phyloP scores from a whole-genome alignment of 2,797 vertebrate species.

The Pelochelys cantorii region DNA sequence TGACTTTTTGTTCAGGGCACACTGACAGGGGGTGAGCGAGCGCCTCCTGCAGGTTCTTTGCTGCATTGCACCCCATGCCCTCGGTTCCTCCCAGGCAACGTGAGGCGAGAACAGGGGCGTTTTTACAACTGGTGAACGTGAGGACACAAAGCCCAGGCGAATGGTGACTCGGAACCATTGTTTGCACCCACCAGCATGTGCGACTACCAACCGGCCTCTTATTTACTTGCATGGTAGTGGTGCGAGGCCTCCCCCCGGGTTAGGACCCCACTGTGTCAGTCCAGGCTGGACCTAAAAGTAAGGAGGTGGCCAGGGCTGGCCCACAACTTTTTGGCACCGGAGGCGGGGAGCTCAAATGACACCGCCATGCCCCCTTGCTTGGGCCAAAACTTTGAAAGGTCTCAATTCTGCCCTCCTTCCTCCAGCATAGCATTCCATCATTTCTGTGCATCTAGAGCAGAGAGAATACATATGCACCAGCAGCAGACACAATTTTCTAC shows the following conservation, averaged over 20 bases:
- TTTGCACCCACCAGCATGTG: neutral
- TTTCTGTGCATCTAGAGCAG: too few species aligned
- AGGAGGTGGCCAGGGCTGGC: neutral
- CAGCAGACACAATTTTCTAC: too few species aligned
- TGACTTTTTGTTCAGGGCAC: neutral
- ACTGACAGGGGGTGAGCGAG: too few species aligned
- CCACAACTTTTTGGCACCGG: too few species aligned
- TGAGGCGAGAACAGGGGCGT: neutral
- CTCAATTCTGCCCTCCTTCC: too few species aligned
- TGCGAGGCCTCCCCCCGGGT: neutral
- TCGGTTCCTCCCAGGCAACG: neutral
- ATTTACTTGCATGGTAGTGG: neutral
- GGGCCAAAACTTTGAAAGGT: too few species aligned
- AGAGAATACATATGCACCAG: too few species aligned
- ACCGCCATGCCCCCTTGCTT: too few species aligned
- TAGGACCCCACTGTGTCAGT: neutral
- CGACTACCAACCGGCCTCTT: neutral
- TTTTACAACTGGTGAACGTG: neutral
- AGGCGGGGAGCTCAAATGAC: too few species aligned
- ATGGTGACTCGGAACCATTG: neutral
- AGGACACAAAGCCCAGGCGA: neutral
- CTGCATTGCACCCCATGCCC: neutral
- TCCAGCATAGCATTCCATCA: too few species aligned
- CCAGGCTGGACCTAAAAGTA: neutral
- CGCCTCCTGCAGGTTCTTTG: neutral